Conservation (phyloP, 2,888 invertebrate species). For the Penaeus monodon region DNA sequence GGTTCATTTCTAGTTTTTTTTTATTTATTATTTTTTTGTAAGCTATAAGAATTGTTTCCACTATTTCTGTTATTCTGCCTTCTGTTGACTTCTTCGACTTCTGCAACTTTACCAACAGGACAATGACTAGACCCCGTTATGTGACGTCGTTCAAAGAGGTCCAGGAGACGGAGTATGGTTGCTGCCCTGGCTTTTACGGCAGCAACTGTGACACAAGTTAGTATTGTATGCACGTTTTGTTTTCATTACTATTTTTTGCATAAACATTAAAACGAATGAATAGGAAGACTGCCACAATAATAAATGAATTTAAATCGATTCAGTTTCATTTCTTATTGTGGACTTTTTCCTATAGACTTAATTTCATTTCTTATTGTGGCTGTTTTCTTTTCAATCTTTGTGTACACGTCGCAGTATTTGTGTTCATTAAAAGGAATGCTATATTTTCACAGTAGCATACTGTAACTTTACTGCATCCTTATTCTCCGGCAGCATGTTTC, state of each 20-base stretch:
- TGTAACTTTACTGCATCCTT: not conserved
- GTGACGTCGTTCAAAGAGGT: conserved; percentile 66
- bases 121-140: conserved; percentile 66
- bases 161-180: conserved; percentile 66
- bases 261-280: too few relatives aligned
- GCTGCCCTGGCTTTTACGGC: conserved; percentile 66
- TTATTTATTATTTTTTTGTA: not conserved
- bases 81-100: not conserved
- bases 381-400: too few relatives aligned
- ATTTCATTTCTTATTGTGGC: too few relatives aligned
- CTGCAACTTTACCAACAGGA: conserved; percentile 64
- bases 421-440: not conserved
- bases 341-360: too few relatives aligned
- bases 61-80: not conserved
- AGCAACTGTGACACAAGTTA: conserved; percentile 60
- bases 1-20: not conserved
- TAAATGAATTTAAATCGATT: too few relatives aligned
- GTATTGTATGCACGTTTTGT: not conserved
- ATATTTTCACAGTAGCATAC: not conserved
- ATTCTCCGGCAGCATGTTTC: conserved; percentile 66
- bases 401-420: too few relatives aligned
- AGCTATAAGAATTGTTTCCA: not conserved
- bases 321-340: too few relatives aligned
- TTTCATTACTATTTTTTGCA: too few relatives aligned
- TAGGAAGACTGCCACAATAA: too few relatives aligned